These are phyloP conservation scores for Dicentrarchus labrax DNA, from an alignment of 2,113 vertebrate genomes.

Conservation along the genomic window DNA sequence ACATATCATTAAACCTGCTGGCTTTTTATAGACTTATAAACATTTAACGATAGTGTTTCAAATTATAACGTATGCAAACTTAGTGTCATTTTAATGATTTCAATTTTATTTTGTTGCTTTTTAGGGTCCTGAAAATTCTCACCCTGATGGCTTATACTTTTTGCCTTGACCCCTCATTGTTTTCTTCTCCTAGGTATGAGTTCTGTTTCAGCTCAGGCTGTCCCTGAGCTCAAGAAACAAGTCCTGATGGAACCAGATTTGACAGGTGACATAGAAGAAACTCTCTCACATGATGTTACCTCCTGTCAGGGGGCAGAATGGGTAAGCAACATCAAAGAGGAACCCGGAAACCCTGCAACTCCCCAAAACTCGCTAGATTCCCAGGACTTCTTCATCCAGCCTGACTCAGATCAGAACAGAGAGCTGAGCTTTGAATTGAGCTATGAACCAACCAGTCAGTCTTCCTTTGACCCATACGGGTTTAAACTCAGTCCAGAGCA, in stretches of 20 bases:
- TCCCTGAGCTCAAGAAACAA: neutral
- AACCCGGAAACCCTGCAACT: neutral
- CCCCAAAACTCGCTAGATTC: constrained; percentile 43
- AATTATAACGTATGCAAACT: neutral
- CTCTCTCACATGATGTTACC: neutral
- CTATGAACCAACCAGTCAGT: constrained; percentile 66
- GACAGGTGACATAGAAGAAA: constrained; percentile 10
- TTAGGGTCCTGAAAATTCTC: neutral
- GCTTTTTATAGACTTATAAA: neutral
- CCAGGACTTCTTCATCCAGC: constrained; percentile 26
- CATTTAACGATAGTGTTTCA: neutral
- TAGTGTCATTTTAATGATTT: neutral
- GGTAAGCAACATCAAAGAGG: neutral
- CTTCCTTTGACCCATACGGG: constrained; percentile 81
- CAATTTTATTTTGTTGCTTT: neutral
- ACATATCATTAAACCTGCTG: no score
- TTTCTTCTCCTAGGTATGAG: constrained; percentile 41
- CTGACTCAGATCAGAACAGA: constrained; percentile 41
- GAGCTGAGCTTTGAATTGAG: constrained; percentile 66
- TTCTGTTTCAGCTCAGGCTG: constrained; percentile 1
- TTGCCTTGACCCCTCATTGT: constrained; percentile 4
- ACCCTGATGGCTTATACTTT: neutral
- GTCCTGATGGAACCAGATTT: constrained; percentile 6
- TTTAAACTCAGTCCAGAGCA: constrained; percentile 84
- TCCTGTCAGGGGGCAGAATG: constrained; percentile 7